A percentile compares a stretch with the other conserved stretches of the same genome.
Evolutionary conservation across 2,888 invertebrate genomes (phyloP).

Genomic region (Synanthedon myopaeformis): DNA sequence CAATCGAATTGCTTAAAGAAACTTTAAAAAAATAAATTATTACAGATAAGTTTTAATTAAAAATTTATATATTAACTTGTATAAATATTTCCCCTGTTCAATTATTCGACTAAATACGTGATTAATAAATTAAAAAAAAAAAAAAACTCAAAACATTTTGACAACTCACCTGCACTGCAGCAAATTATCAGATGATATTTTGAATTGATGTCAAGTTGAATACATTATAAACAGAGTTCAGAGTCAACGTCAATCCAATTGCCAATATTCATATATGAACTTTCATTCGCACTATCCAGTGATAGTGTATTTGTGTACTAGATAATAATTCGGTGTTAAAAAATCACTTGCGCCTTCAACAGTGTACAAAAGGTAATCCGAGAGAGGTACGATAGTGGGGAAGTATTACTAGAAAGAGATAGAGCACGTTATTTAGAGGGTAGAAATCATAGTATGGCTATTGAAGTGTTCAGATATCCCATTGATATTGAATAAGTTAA

Average conservation of each 20-base stretch:
- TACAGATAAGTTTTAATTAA: too few relatives aligned
- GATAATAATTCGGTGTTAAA: slow-evolving; percentile 2
- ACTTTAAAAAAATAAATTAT: too few relatives aligned
- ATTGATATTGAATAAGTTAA: too few relatives aligned
- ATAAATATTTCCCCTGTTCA: too few relatives aligned
- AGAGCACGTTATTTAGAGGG: slow-evolving; percentile 1
- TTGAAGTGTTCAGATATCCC: too few relatives aligned
- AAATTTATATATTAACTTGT: too few relatives aligned
- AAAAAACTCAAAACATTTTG: too few relatives aligned
- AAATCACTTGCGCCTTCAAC: slow-evolving; percentile 15
- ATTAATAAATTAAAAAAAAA: too few relatives aligned
- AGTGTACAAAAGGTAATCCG: slow-evolving; percentile 23
- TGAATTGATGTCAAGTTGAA: slow-evolving; percentile 29
- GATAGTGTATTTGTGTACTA: not conserved
- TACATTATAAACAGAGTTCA: slow-evolving; percentile 32
- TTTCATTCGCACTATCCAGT: not conserved
- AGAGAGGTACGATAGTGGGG: slow-evolving; percentile 5
- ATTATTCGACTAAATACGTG: too few relatives aligned
- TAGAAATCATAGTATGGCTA: too few relatives aligned
- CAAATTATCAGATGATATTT: slow-evolving; percentile 14
- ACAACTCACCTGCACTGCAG: slow-evolving; percentile 21
- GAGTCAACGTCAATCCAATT: slow-evolving; percentile 6
- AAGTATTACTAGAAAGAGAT: slow-evolving; percentile 27
- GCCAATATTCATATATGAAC: slow-evolving; percentile 1
- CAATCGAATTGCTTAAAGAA: too few relatives aligned